Percentiles rank a stretch among this genome's conserved stretches.
phyloP scores from a whole-genome alignment of 1,140 invertebrate genomes.

The Chionoecetes opilio region DNA sequence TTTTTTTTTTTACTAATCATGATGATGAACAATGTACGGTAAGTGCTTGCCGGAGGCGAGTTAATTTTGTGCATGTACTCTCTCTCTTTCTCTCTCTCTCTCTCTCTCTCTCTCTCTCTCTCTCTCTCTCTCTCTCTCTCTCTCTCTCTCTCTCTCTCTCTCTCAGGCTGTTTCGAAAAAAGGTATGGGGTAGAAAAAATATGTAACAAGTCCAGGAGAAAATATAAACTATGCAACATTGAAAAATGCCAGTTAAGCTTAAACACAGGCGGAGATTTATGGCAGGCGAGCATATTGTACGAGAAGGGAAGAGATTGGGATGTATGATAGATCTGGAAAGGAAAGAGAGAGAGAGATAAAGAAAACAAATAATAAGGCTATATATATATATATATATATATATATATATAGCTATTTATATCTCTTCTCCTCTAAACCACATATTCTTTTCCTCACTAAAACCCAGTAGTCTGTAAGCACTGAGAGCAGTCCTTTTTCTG shows the following conservation, averaged over 20 bases:
- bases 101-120: slow-evolving; percentile 9
- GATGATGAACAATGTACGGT: neutral
- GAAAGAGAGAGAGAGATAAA: neutral
- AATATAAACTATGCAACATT: slow-evolving; percentile 11
- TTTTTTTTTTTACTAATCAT: neutral
- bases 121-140: slow-evolving; percentile 27
- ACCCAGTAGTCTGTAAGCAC: too few species aligned
- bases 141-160: slow-evolving; percentile 22
- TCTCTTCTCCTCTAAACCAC: too few species aligned
- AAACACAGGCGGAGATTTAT: neutral
- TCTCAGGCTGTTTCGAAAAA: neutral
- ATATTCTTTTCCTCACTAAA: too few species aligned
- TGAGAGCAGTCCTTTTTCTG: too few species aligned
- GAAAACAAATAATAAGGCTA: neutral
- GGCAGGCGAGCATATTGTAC: slow-evolving; percentile 1
- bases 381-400: too few species aligned
- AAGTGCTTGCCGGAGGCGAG: neutral
- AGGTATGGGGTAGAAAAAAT: neutral
- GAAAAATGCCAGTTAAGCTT: slow-evolving; percentile 4
- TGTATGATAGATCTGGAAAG: neutral
- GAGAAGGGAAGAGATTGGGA: neutral
- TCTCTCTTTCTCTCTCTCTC: slow-evolving; percentile 7
- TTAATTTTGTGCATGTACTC: neutral
- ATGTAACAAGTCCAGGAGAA: neutral
- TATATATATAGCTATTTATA: too few species aligned